Evolutionary conservation across 2,888 invertebrate species (phyloP), one percentile per base, ranked within the genome.

Genomic region (Villa cingulata): DNA sequence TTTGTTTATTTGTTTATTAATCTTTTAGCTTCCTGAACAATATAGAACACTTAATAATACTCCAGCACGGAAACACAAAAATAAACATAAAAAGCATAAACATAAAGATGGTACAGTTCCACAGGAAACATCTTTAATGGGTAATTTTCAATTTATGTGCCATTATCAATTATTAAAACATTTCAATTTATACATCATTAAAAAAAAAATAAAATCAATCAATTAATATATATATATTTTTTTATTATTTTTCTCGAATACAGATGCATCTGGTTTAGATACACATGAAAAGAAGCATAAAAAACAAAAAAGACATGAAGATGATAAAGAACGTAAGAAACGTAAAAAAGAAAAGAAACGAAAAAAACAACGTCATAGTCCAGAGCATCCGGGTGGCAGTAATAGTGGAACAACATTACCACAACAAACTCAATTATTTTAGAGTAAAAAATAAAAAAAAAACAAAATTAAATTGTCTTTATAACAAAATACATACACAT

Each of bases 221-320:
- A n/a, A n/a, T 41, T 41, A 19, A 17, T 39, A 12, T 27, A n/a
- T n/a, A n/a, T n/a, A n/a, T n/a, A 23, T 23, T 23, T 23, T 23
- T 6, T 23, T 42, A 19, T 49, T 42, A 27, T 52, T 49, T 15
- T 60, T n/a, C n/a, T n/a, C n/a, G n/a, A n/a, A n/a, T n/a, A n/a
- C n/a, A 78, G 78, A 78, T 62, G 74, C 77, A 29, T 74, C 77
- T 51, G 76, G 76, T 52, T 78, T 81, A 49, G 89, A 90, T 64
- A 85, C 87, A 17, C 90, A 90, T 59, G 92, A 92, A 63, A 92
- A 91, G 76, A 92, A 92, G 65, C 91, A 91, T 68, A 92, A 91
- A 74, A 92, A 91, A 65, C 89, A 90, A 62, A 91, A 90, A 65
- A 75, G 90, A 36, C 90, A 91, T 58, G 91, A 92, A 58, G 92